phyloP scores from a whole-genome alignment of 1,140 invertebrate species.

The Ceratoteleas bidentatus region DNA sequence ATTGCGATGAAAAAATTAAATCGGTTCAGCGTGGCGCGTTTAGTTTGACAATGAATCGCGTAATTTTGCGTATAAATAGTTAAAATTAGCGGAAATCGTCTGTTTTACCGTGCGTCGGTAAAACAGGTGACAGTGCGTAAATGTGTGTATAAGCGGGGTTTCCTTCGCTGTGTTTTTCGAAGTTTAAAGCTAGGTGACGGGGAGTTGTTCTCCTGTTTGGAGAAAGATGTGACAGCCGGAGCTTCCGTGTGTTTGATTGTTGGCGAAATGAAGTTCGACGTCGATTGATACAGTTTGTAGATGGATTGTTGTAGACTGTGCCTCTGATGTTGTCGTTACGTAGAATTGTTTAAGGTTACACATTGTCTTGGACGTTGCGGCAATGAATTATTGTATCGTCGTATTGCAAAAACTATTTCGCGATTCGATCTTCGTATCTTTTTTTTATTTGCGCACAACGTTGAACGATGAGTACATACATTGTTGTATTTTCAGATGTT shows the following conservation, averaged over 20 bases:
- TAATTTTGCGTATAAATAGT: too few species aligned
- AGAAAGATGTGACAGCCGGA: neutral
- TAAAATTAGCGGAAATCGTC: too few species aligned
- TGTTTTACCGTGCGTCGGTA: neutral
- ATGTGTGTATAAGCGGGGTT: neutral
- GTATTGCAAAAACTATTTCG: neutral
- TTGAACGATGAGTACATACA: neutral
- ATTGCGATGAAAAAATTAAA: too few species aligned
- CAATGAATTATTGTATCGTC: too few species aligned
- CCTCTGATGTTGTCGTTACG: neutral
- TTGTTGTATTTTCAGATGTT: conserved; percentile 16
- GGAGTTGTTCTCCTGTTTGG: neutral
- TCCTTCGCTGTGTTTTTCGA: neutral
- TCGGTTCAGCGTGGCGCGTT: too few species aligned
- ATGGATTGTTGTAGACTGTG: neutral
- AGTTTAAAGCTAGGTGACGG: conserved; percentile 3
- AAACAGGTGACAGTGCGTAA: neutral
- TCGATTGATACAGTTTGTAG: neutral
- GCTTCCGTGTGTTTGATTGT: neutral
- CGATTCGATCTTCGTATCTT: neutral
- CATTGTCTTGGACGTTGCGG: neutral
- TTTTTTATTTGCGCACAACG: neutral
- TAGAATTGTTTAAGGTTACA: conserved; percentile 4
- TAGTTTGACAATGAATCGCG: too few species aligned
- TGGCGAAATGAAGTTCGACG: neutral